A percentile compares a stretch with the other conserved stretches of the same genome.
Evolutionary conservation across 2,888 invertebrate genomes (phyloP).

Genomic region (Chymomyza procnemis): DNA sequence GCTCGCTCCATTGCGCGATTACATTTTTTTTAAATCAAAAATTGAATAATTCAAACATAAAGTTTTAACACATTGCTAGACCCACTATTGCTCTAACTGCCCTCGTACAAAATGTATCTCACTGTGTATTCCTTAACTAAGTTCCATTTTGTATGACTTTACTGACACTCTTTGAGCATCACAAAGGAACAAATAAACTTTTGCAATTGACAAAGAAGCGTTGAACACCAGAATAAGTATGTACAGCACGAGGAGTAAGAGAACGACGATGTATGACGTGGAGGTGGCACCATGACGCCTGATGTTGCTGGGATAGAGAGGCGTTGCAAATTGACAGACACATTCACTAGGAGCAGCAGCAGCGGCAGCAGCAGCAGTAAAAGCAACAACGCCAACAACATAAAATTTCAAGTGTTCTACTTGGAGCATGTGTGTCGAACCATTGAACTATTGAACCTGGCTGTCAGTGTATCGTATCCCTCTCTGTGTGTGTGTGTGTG

Average conservation of each 20-base stretch:
- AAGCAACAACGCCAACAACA: background rate
- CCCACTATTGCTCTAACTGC: background rate
- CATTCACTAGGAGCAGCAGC: background rate
- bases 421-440: background rate
- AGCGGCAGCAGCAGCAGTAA: background rate
- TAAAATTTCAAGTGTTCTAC: background rate
- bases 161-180: constrained; percentile 16
- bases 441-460: constrained; percentile 5
- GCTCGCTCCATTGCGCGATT: too few relatives aligned
- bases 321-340: constrained; percentile 3
- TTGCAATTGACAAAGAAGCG: constrained; percentile 45
- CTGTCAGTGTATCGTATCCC: background rate
- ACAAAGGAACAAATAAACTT: constrained; percentile 15
- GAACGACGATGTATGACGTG: background rate
- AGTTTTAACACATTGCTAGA: too few relatives aligned
- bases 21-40: too few relatives aligned
- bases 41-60: too few relatives aligned
- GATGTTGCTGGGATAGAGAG: background rate
- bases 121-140: background rate
- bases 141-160: background rate
- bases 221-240: background rate
- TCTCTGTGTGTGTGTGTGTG: background rate
- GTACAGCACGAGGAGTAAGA: background rate
- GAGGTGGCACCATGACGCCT: background rate
- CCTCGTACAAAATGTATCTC: background rate